Evolutionary conservation across 1,140 invertebrate species (phyloP).

Genomic region (Metopolophium dirhodum): DNA sequence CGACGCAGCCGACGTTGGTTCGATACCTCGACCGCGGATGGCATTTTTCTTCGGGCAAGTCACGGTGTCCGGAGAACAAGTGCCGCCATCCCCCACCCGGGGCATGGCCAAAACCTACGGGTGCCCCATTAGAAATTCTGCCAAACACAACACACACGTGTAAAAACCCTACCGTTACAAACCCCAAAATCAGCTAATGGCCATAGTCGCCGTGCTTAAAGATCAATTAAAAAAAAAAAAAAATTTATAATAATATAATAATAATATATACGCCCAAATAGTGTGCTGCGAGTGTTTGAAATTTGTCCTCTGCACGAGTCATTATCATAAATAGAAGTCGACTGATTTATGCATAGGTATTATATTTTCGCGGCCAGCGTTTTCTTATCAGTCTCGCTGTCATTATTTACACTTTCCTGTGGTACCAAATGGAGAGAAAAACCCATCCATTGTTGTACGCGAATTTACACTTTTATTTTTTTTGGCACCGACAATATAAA

Average conservation of each 20-base stretch:
- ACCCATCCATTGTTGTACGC: not conserved
- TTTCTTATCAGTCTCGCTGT: not conserved
- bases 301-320: not conserved
- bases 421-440: not conserved
- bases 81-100: too few species aligned
- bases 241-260: not conserved
- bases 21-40: too few species aligned
- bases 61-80: too few species aligned
- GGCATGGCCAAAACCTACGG: too few species aligned
- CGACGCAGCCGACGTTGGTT: too few species aligned
- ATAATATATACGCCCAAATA: not conserved
- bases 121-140: too few species aligned
- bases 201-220: too few species aligned
- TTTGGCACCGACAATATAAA: not conserved
- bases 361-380: not conserved
- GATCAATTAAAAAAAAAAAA: too few species aligned
- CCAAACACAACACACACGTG: too few species aligned
- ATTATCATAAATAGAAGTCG: not conserved
- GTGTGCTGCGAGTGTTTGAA: not conserved
- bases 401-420: not conserved
- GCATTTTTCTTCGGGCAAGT: too few species aligned
- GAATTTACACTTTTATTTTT: not conserved
- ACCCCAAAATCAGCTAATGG: too few species aligned
- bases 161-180: too few species aligned
- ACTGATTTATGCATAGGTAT: not conserved